A percentile compares a stretch with the other conserved stretches of the same genome.
Conservation (phyloP, 1,140 invertebrate species). For the Rhopalosiphum padi region DNA sequence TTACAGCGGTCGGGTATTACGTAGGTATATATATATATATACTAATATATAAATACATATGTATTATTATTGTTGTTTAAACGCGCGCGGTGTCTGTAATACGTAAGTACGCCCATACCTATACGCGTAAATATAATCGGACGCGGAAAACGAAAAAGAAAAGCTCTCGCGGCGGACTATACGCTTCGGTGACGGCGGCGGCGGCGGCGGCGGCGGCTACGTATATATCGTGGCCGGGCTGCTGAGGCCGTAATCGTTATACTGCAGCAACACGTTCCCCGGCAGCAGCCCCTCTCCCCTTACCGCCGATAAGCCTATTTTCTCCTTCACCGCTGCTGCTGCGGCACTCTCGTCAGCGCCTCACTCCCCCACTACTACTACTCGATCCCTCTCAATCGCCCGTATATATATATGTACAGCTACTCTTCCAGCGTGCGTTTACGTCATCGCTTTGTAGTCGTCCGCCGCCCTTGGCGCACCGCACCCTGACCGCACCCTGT, state of each 20-base stretch:
- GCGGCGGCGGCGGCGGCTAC: neutral
- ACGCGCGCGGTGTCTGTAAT: neutral
- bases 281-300: neutral
- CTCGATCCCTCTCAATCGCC: neutral
- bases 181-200: neutral
- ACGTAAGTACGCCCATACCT: neutral
- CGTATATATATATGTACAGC: too few relatives aligned
- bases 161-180: neutral
- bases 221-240: conserved; percentile 14
- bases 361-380: neutral
- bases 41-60: too few relatives aligned
- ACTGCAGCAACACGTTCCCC: conserved; percentile 36
- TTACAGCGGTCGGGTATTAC: neutral
- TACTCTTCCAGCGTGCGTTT: neutral
- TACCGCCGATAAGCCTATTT: neutral
- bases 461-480: neutral
- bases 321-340: neutral
- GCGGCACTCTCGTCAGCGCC: neutral
- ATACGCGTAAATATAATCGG: neutral
- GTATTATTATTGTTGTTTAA: neutral
- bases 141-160: neutral
- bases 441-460: neutral
- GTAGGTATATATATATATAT: neutral
- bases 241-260: conserved; percentile 20
- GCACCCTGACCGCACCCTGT: neutral